Percentiles rank a stretch among this genome's conserved stretches.
phyloP scores from a whole-genome alignment of 2,888 invertebrate species.

The Agrenia bidenticulata region DNA sequence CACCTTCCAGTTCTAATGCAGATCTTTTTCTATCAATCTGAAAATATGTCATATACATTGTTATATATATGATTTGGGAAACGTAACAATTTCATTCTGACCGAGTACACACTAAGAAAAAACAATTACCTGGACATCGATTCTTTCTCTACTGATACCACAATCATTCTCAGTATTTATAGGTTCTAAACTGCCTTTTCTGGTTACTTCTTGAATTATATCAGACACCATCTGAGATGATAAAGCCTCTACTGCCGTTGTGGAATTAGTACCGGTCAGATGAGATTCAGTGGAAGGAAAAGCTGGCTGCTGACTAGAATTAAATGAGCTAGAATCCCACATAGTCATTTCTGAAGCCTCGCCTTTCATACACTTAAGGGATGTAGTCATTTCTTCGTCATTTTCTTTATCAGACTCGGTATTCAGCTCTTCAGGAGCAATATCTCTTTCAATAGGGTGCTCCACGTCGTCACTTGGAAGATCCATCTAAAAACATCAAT shows the following conservation, averaged over 20 bases:
- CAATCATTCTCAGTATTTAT: neutral
- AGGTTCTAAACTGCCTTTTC: slow-evolving; percentile 29
- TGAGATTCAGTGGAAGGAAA: neutral
- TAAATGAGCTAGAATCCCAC: slow-evolving; percentile 32
- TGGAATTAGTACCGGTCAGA: slow-evolving; percentile 19
- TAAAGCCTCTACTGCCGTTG: slow-evolving; percentile 49
- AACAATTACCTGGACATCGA: neutral
- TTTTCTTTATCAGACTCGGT: slow-evolving; percentile 15
- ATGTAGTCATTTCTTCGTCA: slow-evolving; percentile 50
- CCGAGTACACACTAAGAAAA: too few species aligned
- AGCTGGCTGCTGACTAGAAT: neutral
- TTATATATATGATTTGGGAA: neutral
- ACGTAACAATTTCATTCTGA: neutral
- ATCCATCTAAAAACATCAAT: slow-evolving; percentile 6
- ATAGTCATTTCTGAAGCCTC: slow-evolving; percentile 41
- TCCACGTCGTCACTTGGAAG: slow-evolving; percentile 23
- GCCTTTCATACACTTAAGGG: slow-evolving; percentile 46
- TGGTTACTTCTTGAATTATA: slow-evolving; percentile 51
- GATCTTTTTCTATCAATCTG: neutral
- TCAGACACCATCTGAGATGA: slow-evolving; percentile 52
- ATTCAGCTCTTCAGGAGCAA: slow-evolving; percentile 22
- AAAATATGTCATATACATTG: neutral
- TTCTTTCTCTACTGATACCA: neutral
- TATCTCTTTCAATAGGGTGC: slow-evolving; percentile 28
- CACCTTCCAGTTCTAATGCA: slow-evolving; percentile 50